Evolutionary conservation across 2,113 vertebrate genomes (phyloP), one percentile per base, ranked within the genome.

Genomic region (Phyllopteryx taeniolatus): DNA sequence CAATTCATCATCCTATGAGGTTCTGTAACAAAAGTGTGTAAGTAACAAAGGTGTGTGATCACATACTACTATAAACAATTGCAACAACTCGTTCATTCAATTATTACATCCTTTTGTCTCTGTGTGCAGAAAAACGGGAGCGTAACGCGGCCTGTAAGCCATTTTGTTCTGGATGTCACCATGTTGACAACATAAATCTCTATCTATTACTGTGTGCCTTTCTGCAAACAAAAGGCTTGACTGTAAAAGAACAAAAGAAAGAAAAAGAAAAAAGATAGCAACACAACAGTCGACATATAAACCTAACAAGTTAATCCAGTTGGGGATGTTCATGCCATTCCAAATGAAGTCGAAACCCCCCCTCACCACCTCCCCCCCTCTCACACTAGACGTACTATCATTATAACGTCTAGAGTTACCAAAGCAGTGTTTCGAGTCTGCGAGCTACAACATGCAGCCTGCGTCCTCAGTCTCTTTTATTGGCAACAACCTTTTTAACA

Each of bases 241-340:
- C 78, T 81, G 80, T 86, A n/a, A 19, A 13, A 19, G 4, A 35
- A 61, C 35, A 61, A 19, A 35, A 5, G n/a, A n/a, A 8, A 19
- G 51, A 11, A 22, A 43, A 69, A 46, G 76, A 77, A 73, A 87
- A 79, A 73, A 76, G 70, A 75, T 53, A 73, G 44, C 69, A 39
- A 70, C 83, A 65, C 8, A 20, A 60, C 69, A 78, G 56, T 72
- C 71, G 64, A 66, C 65, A 39, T 73, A 82, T 74, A 69, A 47
- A 81, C 81, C 76, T 57, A 65, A 84, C 85, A 81, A 72, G 88
- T 88, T 90, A 72, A 87, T 90, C 87, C 85, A 85, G 89, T 90
- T 91, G 79, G 57, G 74, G 75, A 63, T 49, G 35, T 85, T 86
- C 42, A 78, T 82, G 54, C 70, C 65, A 81, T 83, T 80, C 64